phyloP scores from a whole-genome alignment of 2,797 vertebrate species.

The Siniperca scherzeri region DNA sequence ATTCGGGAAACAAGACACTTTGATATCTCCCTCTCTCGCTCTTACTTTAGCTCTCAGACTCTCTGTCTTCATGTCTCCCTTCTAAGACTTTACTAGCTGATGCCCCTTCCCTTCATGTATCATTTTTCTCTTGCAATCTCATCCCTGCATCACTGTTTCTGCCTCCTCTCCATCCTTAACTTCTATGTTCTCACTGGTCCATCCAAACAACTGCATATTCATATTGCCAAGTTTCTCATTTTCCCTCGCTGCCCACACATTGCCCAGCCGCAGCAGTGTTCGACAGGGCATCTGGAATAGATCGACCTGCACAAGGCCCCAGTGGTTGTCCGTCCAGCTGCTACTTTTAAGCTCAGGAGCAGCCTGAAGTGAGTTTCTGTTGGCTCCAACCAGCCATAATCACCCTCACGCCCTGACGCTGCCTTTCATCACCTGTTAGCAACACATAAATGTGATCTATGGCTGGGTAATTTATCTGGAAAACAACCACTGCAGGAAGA shows the following conservation, averaged over 20 bases:
- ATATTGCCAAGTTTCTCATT: conserved; percentile 23
- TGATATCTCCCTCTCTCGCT: conserved; percentile 18
- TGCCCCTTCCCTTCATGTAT: neutral
- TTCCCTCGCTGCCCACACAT: conserved; percentile 48
- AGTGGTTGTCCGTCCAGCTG: conserved; percentile 33
- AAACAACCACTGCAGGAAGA: conserved; percentile 14
- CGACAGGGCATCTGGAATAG: conserved; percentile 44
- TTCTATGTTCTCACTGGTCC: conserved; percentile 23
- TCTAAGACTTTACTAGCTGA: neutral
- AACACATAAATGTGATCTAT: conserved; percentile 32
- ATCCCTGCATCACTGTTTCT: neutral
- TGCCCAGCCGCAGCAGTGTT: conserved; percentile 39
- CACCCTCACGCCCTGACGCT: conserved; percentile 49
- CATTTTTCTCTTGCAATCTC: neutral
- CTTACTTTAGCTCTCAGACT: conserved; percentile 7
- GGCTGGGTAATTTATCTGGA: conserved; percentile 13
- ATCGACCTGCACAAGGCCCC: conserved; percentile 39
- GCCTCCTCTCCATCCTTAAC: neutral
- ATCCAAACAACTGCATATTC: conserved; percentile 11
- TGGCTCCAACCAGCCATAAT: conserved; percentile 41
- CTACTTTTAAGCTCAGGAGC: conserved; percentile 33
- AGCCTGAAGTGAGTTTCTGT: conserved; percentile 47
- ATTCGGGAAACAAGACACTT: conserved; percentile 28
- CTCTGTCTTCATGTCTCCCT: conserved; percentile 14
- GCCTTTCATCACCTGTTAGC: conserved; percentile 49